Conservation (phyloP, 2,797 vertebrate species). For the Diplodus puntazzo region DNA sequence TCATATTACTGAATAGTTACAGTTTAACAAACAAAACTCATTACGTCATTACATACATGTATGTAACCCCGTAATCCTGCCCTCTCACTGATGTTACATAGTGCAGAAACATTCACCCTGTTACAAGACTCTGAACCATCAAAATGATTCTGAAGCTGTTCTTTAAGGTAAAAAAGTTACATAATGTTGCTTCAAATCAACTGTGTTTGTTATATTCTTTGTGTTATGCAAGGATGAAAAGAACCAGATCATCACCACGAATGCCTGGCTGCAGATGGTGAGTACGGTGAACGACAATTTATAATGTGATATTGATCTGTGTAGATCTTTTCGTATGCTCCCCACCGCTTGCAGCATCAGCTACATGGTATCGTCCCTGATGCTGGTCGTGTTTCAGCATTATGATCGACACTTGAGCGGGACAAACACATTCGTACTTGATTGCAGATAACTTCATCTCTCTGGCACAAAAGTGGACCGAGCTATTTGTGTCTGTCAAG, state of each 20-base stretch:
- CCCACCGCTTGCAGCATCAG: constrained; percentile 7
- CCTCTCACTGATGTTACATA: too few species aligned
- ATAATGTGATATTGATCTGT: constrained; percentile 46
- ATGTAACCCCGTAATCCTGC: too few species aligned
- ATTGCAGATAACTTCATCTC: constrained; percentile 10
- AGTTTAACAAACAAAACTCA: not conserved
- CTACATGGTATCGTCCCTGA: not conserved
- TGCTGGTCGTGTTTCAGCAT: constrained; percentile 21
- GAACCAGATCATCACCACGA: constrained; percentile 88
- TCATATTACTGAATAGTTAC: not conserved
- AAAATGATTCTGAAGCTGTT: too few species aligned
- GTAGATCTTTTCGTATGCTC: constrained; percentile 3
- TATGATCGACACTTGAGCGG: not conserved
- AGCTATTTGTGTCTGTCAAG: not conserved
- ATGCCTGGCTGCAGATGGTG: constrained; percentile 89
- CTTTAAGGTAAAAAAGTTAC: too few species aligned
- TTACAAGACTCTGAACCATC: too few species aligned
- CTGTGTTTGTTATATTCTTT: constrained; percentile 24
- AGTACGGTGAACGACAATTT: constrained; percentile 57
- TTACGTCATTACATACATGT: too few species aligned
- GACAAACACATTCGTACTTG: not conserved
- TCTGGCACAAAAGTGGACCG: not conserved
- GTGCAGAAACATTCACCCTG: too few species aligned
- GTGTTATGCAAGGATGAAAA: constrained; percentile 86
- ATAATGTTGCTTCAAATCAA: too few species aligned